These are phyloP conservation scores for Trichonephila inaurata DNA, from an alignment of 1,140 invertebrate species.

Conservation along the genomic window DNA sequence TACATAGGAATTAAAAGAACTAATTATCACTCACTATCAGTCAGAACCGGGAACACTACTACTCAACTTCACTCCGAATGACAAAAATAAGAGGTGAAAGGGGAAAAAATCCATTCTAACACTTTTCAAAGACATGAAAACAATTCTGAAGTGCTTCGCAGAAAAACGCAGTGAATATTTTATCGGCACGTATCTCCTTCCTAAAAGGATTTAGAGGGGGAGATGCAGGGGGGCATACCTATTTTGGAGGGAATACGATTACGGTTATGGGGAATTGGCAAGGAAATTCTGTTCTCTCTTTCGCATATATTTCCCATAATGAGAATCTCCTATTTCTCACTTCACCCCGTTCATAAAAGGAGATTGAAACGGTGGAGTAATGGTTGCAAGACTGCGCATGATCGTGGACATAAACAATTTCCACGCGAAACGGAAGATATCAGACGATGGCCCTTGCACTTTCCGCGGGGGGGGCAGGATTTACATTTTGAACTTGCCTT, in stretches of 20 bases:
- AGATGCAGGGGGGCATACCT: not conserved
- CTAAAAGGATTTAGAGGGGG: constrained; percentile 3
- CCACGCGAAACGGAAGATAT: no score
- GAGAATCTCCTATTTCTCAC: not conserved
- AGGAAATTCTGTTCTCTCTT: not conserved
- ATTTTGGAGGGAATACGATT: not conserved
- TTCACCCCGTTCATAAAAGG: not conserved
- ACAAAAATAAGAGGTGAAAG: not conserved
- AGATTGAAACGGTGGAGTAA: not conserved
- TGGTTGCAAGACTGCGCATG: not conserved
- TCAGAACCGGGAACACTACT: not conserved
- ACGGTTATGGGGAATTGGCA: not conserved
- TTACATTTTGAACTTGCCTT: no score
- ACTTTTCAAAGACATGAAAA: not conserved
- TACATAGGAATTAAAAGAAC: not conserved
- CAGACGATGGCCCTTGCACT: no score
- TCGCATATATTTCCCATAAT: constrained; percentile 5
- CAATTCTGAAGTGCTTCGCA: not conserved
- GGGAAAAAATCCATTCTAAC: not conserved
- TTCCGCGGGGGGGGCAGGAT: no score
- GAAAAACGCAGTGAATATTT: constrained; percentile 17
- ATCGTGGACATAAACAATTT: not conserved
- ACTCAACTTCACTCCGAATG: not conserved
- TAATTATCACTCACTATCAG: not conserved
- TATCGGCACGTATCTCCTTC: not conserved